Evolutionary conservation across 2,888 invertebrate genomes (phyloP), one percentile per base, ranked within the genome.

Genomic region (Lutraria lutraria): DNA sequence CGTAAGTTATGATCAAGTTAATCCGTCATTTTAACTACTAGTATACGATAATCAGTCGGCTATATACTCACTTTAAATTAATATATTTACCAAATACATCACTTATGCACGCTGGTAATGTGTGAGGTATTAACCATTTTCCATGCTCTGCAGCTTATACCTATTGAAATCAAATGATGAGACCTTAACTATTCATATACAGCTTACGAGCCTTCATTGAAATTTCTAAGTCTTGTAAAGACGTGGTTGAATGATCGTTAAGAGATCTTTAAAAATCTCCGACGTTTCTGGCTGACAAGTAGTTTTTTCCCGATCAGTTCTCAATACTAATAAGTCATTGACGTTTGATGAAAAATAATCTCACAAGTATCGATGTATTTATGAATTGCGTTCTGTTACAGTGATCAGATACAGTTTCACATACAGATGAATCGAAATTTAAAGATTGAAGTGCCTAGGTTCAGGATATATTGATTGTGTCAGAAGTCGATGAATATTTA

Each of bases 11-110:
- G 31, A 34, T 34, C 16, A 19, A 34, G 31, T 16, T 76, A 76
- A 76, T 76, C 76, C 76, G 34, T 15, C 34, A 76, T 76, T 76
- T 31, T 21, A 76, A 76, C 76, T 34, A 31, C 16, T 29, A 72
- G 19, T 19, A 31, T 31, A 31, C 31, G 29, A 16, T 31, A 76
- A 76, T 76, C 29, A 76, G 76, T 25, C 31, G 6, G 10, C 25
- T 31, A 31, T 31, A 76, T 34, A 76, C 31, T 34, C 25, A 76
- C 31, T 76, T 25, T 31, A 34, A 31, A 76, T 72, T 25, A 4
- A 16, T 72, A 29, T 72, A 72, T 34, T 31, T 31, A 31, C 16
- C 19, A 34, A 15, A 34, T 76, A 76, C 19, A 76, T 76, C 19
- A 31, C 1, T 16, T 76, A 76, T 76, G 76, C 34, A 34, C 3